Base-by-base conservation (phyloP, 1,140 invertebrate species). In the Psilanteris sp. region DNA sequence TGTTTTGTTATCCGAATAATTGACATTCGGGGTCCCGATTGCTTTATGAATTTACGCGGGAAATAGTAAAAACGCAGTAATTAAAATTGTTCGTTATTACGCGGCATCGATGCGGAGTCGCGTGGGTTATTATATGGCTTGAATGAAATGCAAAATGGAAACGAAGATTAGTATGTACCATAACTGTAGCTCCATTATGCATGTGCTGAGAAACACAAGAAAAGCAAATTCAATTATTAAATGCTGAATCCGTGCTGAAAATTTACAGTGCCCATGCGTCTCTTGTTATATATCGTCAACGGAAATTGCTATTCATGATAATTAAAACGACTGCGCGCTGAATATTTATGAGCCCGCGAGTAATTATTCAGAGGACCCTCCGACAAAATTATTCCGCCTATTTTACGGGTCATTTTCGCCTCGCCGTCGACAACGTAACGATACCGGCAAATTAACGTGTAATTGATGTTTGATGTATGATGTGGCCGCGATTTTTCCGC, bases 221-320 rank as follows among this genome's bases (percentile, higher is more conserved):
- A 64, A 57, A 61, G 66, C 32, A 70, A 70, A 76, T 70, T 70
- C 44, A 59, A 71, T 77, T 61, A 71, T 77, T 68, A 67, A 77
- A 67, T 34, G 66, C 8, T 22, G 46, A 71, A 71, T 71, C 61
- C 27, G 43, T 41, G 66, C 57, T 32, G 64, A 44, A 67, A 67
- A 66, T 43, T 54, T 32, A 36, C 26, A 31, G 10, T 26, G 41
- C n/a, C 18, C 26, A 11, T 24, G 15, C 43, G 13, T 11, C 34
- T 57, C 34, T 26, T 13, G 50, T 52, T 64, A 43, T 70, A 36
- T 54, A 70, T 44, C 64, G 59, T 59, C 32, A 70, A 68, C 64
- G 64, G 52, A 78, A 78, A 78, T 84, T 82, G 82, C 81, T 83
- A 84, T 80, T 75, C 73, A 80, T 80, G 81, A 79, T 85, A 85